Conservation (phyloP, 2,888 invertebrate species). For the Polydrusus cervinus region DNA sequence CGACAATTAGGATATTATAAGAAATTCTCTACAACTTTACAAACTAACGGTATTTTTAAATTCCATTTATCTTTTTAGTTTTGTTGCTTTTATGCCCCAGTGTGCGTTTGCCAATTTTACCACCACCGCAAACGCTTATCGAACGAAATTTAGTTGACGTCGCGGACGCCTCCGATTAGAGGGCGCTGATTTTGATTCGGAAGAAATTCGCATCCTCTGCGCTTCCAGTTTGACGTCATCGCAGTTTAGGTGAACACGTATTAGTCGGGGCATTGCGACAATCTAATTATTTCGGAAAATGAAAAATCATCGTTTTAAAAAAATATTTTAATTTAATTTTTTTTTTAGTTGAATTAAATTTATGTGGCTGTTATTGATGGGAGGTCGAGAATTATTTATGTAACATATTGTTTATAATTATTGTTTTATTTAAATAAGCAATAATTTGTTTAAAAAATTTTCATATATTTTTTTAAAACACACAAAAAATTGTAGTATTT, state of each 20-base stretch:
- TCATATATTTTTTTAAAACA: background rate
- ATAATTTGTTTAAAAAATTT: background rate
- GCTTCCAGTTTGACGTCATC: conserved; percentile 69
- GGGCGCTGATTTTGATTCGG: conserved; percentile 37
- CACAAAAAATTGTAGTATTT: background rate
- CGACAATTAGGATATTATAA: too few relatives aligned
- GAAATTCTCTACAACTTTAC: too few relatives aligned
- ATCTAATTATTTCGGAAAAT: conserved; percentile 15
- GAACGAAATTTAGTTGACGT: conserved; percentile 39
- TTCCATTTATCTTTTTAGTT: too few relatives aligned
- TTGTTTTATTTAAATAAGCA: background rate
- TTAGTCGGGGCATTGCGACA: conserved; percentile 15
- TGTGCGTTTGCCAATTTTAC: background rate
- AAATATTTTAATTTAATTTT: conserved; percentile 27
- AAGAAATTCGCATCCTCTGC: conserved; percentile 50
- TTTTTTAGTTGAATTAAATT: conserved; percentile 35
- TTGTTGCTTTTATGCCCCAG: too few relatives aligned
- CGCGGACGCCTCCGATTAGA: conserved; percentile 32
- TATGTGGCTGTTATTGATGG: conserved; percentile 52
- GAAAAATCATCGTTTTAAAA: background rate
- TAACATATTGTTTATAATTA: background rate
- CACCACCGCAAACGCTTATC: conserved; percentile 35
- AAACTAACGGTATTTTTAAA: too few relatives aligned
- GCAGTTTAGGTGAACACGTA: conserved; percentile 63
- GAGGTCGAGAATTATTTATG: conserved; percentile 11